Evolutionary conservation across 2,888 invertebrate species (phyloP).

Genomic region (Cryptophagus acutangulus): DNA sequence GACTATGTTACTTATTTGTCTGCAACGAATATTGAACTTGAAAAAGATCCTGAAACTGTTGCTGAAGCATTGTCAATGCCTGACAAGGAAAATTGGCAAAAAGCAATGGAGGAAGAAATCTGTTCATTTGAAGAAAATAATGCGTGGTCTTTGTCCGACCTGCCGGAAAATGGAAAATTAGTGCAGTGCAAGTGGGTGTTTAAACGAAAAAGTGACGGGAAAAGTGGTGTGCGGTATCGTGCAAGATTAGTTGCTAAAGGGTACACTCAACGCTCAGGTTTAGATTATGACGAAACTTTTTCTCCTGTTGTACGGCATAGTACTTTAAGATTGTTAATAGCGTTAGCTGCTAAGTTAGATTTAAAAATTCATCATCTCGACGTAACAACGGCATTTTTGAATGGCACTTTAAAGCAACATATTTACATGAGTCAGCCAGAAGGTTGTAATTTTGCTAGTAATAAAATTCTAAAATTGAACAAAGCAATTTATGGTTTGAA

Average conservation of each 20-base stretch:
- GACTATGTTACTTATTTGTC: too few relatives aligned
- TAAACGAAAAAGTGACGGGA: slow-evolving; percentile 15
- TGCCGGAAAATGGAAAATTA: too few relatives aligned
- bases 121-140: too few relatives aligned
- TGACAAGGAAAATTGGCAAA: too few relatives aligned
- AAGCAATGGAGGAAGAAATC: too few relatives aligned
- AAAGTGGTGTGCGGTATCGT: slow-evolving; percentile 9
- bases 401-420: slow-evolving; percentile 22
- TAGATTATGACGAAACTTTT: slow-evolving; percentile 17
- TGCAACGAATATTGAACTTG: too few relatives aligned
- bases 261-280: slow-evolving; percentile 12
- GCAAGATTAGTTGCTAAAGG: slow-evolving; percentile 19
- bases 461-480: slow-evolving; percentile 19
- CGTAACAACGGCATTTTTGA: slow-evolving; percentile 27
- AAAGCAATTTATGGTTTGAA: slow-evolving; percentile 19
- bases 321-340: slow-evolving; percentile 26
- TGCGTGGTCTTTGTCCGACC: too few relatives aligned
- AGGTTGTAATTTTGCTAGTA: slow-evolving; percentile 16
- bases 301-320: slow-evolving; percentile 23
- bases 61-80: too few relatives aligned
- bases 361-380: slow-evolving; percentile 23
- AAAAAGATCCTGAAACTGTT: too few relatives aligned
- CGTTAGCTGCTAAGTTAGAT: slow-evolving; percentile 21
- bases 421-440: slow-evolving; percentile 24
- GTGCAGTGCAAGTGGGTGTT: slow-evolving; percentile 20